Percentiles rank a stretch among this genome's conserved stretches.
phyloP scores from a whole-genome alignment of 1,140 invertebrate species.

The Atta cephalotes region DNA sequence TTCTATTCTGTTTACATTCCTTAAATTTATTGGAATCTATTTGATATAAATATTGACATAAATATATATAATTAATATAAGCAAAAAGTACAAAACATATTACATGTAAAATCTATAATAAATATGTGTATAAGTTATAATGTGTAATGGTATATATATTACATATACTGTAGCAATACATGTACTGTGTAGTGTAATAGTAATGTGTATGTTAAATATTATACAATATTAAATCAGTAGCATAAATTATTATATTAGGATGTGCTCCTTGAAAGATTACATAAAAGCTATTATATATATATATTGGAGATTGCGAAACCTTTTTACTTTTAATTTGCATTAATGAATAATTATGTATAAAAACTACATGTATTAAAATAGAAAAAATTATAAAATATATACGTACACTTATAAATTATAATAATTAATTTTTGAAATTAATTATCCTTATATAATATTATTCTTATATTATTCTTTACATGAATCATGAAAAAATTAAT shows the following conservation, averaged over 20 bases:
- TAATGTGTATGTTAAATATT: not conserved
- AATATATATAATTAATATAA: conserved; percentile 4
- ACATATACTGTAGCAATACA: no score
- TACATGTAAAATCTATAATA: not conserved
- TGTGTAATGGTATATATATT: no score
- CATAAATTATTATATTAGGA: not conserved
- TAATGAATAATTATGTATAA: not conserved
- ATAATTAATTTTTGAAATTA: not conserved
- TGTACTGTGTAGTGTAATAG: not conserved
- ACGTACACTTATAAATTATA: not conserved
- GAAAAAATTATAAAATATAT: not conserved
- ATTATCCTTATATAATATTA: not conserved
- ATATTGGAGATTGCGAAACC: not conserved
- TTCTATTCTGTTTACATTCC: not conserved
- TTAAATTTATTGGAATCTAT: not conserved
- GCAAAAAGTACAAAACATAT: not conserved
- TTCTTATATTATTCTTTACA: not conserved
- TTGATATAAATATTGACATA: not conserved
- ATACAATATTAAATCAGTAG: not conserved
- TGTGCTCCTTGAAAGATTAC: not conserved
- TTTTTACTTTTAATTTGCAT: not conserved
- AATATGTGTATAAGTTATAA: not conserved
- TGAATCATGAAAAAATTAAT: not conserved
- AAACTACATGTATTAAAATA: not conserved
- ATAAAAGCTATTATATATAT: not conserved